phyloP scores from a whole-genome alignment of 2,113 vertebrate genomes.

The Eudyptes chrysolophus region DNA sequence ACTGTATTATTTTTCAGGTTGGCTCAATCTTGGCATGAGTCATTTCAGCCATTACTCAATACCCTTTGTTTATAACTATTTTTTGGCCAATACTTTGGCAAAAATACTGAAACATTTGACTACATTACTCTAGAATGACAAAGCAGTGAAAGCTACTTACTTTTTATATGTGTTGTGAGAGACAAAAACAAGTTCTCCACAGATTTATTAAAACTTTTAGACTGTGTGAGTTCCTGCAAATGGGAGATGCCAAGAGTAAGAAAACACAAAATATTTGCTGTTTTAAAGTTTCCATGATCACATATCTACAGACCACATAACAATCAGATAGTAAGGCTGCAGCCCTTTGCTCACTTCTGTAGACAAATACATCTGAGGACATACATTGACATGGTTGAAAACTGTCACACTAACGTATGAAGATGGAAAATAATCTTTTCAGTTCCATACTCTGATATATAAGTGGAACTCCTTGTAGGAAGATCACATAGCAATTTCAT shows the following conservation, averaged over 20 bases:
- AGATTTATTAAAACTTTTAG: conserved; percentile 85
- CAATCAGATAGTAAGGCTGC: not conserved
- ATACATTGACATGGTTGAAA: not conserved
- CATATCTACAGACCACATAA: not conserved
- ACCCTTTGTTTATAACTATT: not conserved
- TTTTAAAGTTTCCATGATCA: not conserved
- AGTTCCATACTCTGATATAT: not conserved
- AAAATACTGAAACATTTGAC: not conserved
- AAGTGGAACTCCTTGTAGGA: not conserved
- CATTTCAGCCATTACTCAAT: not conserved
- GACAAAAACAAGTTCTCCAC: conserved; percentile 87
- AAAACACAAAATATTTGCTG: not conserved
- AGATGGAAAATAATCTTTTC: not conserved
- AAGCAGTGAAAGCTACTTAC: conserved; percentile 75
- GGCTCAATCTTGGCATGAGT: not conserved
- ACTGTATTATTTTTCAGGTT: not conserved
- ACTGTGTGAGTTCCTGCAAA: conserved; percentile 76
- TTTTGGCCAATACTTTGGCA: not conserved
- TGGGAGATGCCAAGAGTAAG: not conserved
- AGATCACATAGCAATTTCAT: not conserved
- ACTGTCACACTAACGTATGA: not conserved
- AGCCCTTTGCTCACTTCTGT: not conserved
- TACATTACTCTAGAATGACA: not conserved
- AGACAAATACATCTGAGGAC: not conserved
- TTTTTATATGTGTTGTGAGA: conserved; percentile 83